Evolutionary conservation across 2,113 vertebrate genomes (phyloP).

Genomic region (Sakesphorus luctuosus): DNA sequence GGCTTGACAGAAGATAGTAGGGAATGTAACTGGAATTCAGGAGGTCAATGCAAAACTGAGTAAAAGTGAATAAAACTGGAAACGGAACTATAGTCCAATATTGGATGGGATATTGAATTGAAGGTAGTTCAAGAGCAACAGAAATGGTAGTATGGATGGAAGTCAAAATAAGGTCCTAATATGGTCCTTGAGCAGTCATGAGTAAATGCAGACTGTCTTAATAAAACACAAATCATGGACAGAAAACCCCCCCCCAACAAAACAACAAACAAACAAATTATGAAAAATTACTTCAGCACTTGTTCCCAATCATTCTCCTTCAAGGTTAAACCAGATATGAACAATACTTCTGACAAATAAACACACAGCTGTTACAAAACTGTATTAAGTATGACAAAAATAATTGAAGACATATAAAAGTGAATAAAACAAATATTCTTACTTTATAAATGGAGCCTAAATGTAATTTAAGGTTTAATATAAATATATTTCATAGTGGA

Average conservation of each 20-base stretch:
- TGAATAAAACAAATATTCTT: neutral
- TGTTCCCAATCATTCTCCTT: neutral
- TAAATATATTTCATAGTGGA: neutral
- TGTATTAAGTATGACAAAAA: neutral
- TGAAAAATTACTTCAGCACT: rapidly evolving
- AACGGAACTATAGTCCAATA: neutral
- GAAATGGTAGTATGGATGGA: neutral
- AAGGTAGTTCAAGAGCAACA: neutral
- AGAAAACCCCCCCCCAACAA: neutral
- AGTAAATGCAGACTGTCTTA: neutral
- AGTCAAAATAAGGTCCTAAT: neutral
- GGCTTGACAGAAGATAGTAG: neutral
- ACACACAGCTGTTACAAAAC: neutral
- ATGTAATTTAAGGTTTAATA: neutral
- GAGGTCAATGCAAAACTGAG: rapidly evolving
- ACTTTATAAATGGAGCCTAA: neutral
- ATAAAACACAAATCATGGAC: neutral
- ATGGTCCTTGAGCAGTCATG: neutral
- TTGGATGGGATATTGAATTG: neutral
- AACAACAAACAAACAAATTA: neutral
- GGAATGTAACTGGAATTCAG: neutral
- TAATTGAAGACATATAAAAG: neutral
- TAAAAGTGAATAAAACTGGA: neutral
- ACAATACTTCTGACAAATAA: neutral
- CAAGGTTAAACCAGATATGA: neutral